phyloP scores from a whole-genome alignment of 2,113 vertebrate species.

The Cricetomys ansorgei region DNA sequence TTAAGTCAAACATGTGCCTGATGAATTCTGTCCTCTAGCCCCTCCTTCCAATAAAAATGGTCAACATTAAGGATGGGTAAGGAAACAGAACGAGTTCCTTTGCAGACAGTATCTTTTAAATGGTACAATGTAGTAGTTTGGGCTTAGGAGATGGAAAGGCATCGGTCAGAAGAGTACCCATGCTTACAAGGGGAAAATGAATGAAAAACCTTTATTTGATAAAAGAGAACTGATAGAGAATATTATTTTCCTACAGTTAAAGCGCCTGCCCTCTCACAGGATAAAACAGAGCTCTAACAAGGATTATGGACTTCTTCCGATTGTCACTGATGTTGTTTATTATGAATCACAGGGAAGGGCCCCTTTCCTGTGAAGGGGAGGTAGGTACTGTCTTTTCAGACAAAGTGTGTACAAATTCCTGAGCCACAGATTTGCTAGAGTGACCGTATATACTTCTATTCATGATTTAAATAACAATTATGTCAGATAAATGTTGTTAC shows the following conservation, averaged over 20 bases:
- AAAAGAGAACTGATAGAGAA: constrained; percentile 61
- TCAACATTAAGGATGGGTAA: neutral
- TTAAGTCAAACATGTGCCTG: constrained; percentile 70
- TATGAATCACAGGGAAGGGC: neutral
- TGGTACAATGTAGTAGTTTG: neutral
- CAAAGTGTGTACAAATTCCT: constrained; percentile 52
- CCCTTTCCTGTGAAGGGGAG: constrained; percentile 27
- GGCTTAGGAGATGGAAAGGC: constrained; percentile 33
- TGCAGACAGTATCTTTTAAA: neutral
- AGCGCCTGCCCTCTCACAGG: constrained; percentile 30
- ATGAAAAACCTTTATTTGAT: constrained; percentile 51
- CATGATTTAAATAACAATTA: constrained; percentile 67
- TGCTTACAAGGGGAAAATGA: neutral
- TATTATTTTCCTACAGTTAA: constrained; percentile 71
- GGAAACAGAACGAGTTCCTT: constrained; percentile 46
- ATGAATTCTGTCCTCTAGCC: constrained; percentile 48
- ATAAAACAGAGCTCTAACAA: constrained; percentile 16
- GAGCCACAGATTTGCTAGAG: constrained; percentile 62
- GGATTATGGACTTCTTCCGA: constrained; percentile 48
- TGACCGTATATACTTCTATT: constrained; percentile 54
- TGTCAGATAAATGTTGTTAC: constrained; percentile 68
- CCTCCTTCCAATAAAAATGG: neutral
- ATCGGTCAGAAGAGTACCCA: neutral
- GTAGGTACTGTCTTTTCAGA: neutral
- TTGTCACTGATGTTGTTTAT: constrained; percentile 59